A percentile compares a stretch with the other conserved stretches of the same genome.
Conservation (phyloP, 2,888 invertebrate genomes). For the Morpho deidamia region DNA sequence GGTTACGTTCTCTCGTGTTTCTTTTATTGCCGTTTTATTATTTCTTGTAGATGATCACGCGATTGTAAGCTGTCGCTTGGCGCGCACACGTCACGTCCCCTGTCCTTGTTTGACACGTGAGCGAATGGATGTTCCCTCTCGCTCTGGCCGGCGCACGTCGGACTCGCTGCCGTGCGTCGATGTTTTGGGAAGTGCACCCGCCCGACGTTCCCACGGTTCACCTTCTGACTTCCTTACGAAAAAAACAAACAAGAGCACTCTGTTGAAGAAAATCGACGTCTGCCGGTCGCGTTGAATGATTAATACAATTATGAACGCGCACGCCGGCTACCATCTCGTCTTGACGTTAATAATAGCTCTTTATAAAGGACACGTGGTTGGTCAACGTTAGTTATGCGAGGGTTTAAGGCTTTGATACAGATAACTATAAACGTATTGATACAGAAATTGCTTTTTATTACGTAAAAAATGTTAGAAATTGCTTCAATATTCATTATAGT, state of each 20-base stretch:
- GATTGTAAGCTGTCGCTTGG: conserved; percentile 76
- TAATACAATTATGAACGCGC: conserved; percentile 76
- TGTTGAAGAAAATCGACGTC: conserved; percentile 78
- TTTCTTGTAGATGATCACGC: conserved; percentile 79
- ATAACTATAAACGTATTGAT: background rate
- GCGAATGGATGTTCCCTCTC: conserved; percentile 38
- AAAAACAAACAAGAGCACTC: conserved; percentile 78
- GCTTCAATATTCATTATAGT: background rate
- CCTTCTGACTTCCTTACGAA: conserved; percentile 78
- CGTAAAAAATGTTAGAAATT: conserved; percentile 26
- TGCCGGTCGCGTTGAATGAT: conserved; percentile 76
- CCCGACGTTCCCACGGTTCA: conserved; percentile 78
- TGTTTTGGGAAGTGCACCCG: conserved; percentile 80
- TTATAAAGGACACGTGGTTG: conserved; percentile 71
- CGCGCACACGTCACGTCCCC: conserved; percentile 71
- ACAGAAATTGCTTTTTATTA: background rate
- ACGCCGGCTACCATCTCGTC: conserved; percentile 65
- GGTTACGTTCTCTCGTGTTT: conserved; percentile 70
- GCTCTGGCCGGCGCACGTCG: conserved; percentile 63
- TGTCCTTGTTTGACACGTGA: conserved; percentile 37
- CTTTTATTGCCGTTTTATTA: conserved; percentile 79
- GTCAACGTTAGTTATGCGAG: conserved; percentile 16
- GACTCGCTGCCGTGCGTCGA: conserved; percentile 75
- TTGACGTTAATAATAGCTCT: conserved; percentile 66
- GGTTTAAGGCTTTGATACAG: conserved; percentile 30